Conservation (phyloP, 2,888 invertebrate species). For the Pterostichus niger region DNA sequence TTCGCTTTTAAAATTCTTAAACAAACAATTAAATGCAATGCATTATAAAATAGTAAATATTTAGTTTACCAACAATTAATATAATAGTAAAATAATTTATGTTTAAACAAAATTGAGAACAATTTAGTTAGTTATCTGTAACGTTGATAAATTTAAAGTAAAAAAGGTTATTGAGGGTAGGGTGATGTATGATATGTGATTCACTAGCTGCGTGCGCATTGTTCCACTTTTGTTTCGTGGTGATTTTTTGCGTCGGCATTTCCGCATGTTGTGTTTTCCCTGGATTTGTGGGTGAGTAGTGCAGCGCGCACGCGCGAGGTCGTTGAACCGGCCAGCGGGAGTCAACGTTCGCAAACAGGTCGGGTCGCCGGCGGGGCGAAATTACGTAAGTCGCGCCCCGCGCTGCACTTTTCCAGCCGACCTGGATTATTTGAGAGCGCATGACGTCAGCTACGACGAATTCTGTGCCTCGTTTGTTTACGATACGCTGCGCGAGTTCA, state of each 20-base stretch:
- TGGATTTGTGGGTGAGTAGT: constrained; percentile 56
- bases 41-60: no score
- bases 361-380: constrained; percentile 64
- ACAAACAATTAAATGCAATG: no score
- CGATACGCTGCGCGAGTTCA: constrained; percentile 57
- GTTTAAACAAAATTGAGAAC: no score
- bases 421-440: constrained; percentile 65
- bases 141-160: no score
- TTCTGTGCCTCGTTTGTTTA: constrained; percentile 65
- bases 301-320: constrained; percentile 37
- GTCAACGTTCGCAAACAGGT: constrained; percentile 67
- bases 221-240: constrained; percentile 10
- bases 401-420: constrained; percentile 65
- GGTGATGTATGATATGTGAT: neutral
- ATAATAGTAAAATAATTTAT: no score
- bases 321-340: constrained; percentile 61
- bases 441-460: constrained; percentile 62
- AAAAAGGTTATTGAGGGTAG: no score
- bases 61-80: no score
- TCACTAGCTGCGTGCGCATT: constrained; percentile 12
- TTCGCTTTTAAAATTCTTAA: no score
- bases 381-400: constrained; percentile 61
- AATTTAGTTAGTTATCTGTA: no score
- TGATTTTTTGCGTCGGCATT: constrained; percentile 30
- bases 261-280: constrained; percentile 36